Percentiles rank a stretch among this genome's conserved stretches.
These are phyloP conservation scores for Brachionus rubens DNA, from an alignment of 1,140 invertebrate genomes.

Conservation along the genomic window DNA sequence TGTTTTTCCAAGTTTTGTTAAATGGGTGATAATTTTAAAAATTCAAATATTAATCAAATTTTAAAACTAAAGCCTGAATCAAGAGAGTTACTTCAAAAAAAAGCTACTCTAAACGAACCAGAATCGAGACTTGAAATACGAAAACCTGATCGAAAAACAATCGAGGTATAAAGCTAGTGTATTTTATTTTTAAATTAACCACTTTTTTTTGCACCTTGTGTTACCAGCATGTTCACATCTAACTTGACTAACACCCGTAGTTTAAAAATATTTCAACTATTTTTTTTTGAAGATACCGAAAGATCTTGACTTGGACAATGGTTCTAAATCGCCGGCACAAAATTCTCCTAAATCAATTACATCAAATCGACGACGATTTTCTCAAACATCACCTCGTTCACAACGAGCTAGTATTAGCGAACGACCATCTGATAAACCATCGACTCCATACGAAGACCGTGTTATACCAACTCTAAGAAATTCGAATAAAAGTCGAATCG, in stretches of 20 bases:
- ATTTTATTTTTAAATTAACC: background rate
- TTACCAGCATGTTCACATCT: too few species aligned
- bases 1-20: too few species aligned
- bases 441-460: constrained; percentile 72
- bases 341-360: constrained; percentile 2
- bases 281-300: background rate
- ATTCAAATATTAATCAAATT: too few species aligned
- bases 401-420: background rate
- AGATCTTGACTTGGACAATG: constrained; percentile 11
- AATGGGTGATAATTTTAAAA: too few species aligned
- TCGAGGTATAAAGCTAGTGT: constrained; percentile 8
- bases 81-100: constrained; percentile 22
- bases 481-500: constrained; percentile 66
- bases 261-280: too few species aligned
- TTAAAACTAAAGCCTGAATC: constrained; percentile 44
- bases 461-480: constrained; percentile 68
- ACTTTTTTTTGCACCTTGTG: too few species aligned
- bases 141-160: constrained; percentile 2
- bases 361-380: constrained; percentile 7
- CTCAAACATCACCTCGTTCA: constrained; percentile 9
- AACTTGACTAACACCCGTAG: too few species aligned
- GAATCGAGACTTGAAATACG: background rate
- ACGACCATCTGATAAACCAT: constrained; percentile 6
- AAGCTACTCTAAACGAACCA: background rate
- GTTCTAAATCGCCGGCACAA: background rate